Conservation (phyloP, 1,140 invertebrate species). For the Pachyrhynchus sulphureomaculatus region DNA sequence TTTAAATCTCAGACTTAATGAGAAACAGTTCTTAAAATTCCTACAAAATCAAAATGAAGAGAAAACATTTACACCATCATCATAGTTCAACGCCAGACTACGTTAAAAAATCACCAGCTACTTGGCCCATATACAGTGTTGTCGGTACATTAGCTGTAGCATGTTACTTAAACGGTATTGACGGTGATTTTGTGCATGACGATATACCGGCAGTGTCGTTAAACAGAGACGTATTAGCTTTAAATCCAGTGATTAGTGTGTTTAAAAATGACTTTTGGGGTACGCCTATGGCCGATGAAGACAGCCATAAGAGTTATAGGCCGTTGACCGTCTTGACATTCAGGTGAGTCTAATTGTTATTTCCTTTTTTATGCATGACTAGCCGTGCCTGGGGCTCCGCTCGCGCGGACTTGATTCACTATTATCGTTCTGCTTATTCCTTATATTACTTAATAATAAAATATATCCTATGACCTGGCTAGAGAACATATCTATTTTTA, state of each 20-base stretch:
- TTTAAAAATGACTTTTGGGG: constrained; percentile 91
- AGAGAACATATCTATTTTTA: too few species aligned
- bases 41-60: constrained; percentile 24
- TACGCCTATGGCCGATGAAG: constrained; percentile 79
- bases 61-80: constrained; percentile 6
- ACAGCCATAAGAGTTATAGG: constrained; percentile 82
- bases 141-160: constrained; percentile 67
- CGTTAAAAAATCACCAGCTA: constrained; percentile 34
- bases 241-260: constrained; percentile 63
- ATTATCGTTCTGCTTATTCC: too few species aligned
- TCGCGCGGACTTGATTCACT: too few species aligned
- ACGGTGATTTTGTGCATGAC: constrained; percentile 88
- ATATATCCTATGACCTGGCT: too few species aligned
- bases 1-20: too few species aligned
- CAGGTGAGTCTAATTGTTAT: constrained; percentile 73
- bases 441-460: too few species aligned
- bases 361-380: too few species aligned
- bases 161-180: constrained; percentile 76
- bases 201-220: constrained; percentile 83
- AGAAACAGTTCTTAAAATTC: too few species aligned
- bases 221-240: constrained; percentile 80
- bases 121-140: constrained; percentile 57
- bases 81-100: neutral
- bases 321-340: constrained; percentile 81
- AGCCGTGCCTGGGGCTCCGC: too few species aligned